phyloP scores from a whole-genome alignment of 2,113 vertebrate species.

The Pithys albifrons region DNA sequence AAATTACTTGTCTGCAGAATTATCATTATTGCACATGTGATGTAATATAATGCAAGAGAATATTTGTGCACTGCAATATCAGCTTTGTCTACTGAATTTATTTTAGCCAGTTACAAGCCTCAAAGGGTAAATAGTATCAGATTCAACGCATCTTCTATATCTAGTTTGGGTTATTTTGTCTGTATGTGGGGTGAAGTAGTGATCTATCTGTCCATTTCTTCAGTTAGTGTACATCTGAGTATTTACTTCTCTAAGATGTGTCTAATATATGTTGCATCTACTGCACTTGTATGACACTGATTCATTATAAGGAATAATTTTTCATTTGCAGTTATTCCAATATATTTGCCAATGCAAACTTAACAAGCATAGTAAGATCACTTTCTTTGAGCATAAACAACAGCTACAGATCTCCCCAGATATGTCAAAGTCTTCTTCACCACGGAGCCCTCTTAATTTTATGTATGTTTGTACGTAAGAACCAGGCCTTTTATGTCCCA shows the following conservation, averaged over 20 bases:
- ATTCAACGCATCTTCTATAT: not conserved
- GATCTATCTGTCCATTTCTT: not conserved
- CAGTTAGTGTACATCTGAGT: not conserved
- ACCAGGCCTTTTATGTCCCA: not conserved
- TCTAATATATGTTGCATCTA: not conserved
- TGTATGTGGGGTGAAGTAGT: rapidly evolving
- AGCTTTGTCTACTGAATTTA: not conserved
- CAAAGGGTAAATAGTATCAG: not conserved
- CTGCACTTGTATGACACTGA: not conserved
- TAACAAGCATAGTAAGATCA: not conserved
- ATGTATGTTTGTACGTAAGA: not conserved
- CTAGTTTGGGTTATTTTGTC: not conserved
- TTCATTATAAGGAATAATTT: not conserved
- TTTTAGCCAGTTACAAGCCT: not conserved
- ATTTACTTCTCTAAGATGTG: not conserved
- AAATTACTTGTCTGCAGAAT: not conserved
- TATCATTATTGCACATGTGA: not conserved
- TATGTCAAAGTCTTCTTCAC: not conserved
- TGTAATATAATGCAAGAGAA: not conserved
- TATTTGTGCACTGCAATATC: not conserved
- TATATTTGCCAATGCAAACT: not conserved
- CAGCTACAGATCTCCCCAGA: not conserved
- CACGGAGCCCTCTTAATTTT: not conserved
- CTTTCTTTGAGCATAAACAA: not conserved
- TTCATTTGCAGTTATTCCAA: not conserved